Conservation (phyloP, 2,797 vertebrate genomes). For the Tragelaphus eurycerus region DNA sequence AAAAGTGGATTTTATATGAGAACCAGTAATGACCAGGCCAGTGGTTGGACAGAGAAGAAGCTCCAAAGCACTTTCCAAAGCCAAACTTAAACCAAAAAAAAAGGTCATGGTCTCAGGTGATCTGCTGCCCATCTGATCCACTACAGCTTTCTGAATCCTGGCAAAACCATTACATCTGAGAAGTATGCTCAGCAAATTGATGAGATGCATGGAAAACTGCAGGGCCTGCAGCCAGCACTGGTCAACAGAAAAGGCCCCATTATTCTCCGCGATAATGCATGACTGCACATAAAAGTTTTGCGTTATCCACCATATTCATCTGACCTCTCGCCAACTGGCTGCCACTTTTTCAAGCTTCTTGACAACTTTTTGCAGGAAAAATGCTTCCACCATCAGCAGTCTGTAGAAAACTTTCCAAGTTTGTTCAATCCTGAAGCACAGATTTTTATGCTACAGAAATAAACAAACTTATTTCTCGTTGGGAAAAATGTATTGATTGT, state of each 20-base stretch:
- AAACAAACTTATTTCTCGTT: not conserved
- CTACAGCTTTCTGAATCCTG: not conserved
- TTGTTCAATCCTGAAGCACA: not conserved
- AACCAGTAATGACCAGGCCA: not conserved
- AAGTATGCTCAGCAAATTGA: not conserved
- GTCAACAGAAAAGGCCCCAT: not conserved
- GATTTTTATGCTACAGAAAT: not conserved
- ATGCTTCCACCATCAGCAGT: not conserved
- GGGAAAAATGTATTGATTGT: not conserved
- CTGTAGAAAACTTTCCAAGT: not conserved
- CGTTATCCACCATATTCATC: not conserved
- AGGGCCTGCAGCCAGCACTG: not conserved
- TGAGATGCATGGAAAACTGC: not conserved
- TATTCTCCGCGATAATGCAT: rapidly evolving
- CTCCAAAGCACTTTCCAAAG: not conserved
- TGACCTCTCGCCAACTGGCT: not conserved
- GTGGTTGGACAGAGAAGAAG: not conserved
- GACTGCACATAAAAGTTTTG: not conserved
- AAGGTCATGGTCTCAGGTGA: not conserved
- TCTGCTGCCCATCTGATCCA: not conserved
- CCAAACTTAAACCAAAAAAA: not conserved
- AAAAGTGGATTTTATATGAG: not conserved
- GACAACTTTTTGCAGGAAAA: not conserved
- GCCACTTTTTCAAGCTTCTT: not conserved
- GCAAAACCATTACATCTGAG: not conserved